Evolutionary conservation across 2,113 vertebrate genomes (phyloP), one percentile per base, ranked within the genome.

Genomic region (Guaruba guarouba): DNA sequence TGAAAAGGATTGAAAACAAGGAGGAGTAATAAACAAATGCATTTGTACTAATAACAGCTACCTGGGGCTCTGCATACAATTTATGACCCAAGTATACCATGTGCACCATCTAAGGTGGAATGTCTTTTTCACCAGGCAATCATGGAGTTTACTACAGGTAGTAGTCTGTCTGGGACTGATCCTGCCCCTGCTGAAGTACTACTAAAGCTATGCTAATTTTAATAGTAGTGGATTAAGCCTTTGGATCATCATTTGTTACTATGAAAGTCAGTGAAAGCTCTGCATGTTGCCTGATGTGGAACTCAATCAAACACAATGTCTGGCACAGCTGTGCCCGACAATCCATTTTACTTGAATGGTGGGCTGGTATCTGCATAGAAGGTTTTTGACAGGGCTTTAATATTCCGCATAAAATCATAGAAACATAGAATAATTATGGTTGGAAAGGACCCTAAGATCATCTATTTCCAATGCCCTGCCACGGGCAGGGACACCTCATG

Each of bases 241-340:
- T 8, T 68, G 23, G 9, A 14, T 51, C 86, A 63, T 63, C 2
- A 14, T 57, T 90, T 29, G 19, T 68, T 79, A 11, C 28, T 39
- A 0, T 14, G 49, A 43, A 17, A 46, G 10, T 25, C 15, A n/a
- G 51, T 62, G n/a, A 41, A 54, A 48, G 24, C 20, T 51, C 28
- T 63, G 41, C 37, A 19, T 0, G 1, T 73, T 43, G 28, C 37
- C 55, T 41, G 46, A 5, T 7, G 13, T 0, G 4, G 35, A 57
- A 9, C 8, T 4, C 3, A 1, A 7, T 39, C 18, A 12, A 49
- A 41, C 25, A 39, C 52, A 14, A 0, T 31, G 11, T 4, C 46
- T 84, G 62, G 35, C 39, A 4, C 27, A 63, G 13, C 19, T 0
- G 0, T 37, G 43, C 31, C 12, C 1, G 0, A 39, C 28, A 15